Evolutionary conservation across 2,113 vertebrate genomes (phyloP), one percentile per base, ranked within the genome.

Genomic region (Vombatus ursinus): DNA sequence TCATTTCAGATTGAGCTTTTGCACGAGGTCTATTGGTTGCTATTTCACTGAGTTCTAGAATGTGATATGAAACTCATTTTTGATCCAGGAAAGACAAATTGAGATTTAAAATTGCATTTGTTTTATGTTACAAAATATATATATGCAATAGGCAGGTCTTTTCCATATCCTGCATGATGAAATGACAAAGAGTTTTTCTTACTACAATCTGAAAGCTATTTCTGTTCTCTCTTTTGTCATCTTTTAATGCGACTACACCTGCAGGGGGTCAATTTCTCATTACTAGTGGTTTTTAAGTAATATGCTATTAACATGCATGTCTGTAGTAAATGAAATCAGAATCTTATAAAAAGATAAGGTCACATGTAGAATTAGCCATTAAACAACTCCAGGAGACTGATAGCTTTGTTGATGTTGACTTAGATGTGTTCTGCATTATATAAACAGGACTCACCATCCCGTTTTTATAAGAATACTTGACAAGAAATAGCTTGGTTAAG

Each of bases 281-380:
- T 95, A 92, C 90, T 54, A 96, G 1, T 96, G 68, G 50, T 90
- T 96, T 98, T 97, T 96, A 93, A 96, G 89, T 96, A 97, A 94
- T 50, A 96, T 1, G 47, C 51, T 23, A 54, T 93, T 92, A 89
- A 94, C 0, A 0, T 95, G 1, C 2, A 9, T 93, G 47, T 92
- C 89, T 77, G 51, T 94, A 94, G 91, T 95, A 97, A 97, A 98
- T 98, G 95, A 96, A 94, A 95, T 91, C 50, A 94, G 93, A 91
- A 96, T 93, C 89, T 84, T 96, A 31, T 61, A 84, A 68, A 89
- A 92, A 90, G 94, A 90, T 92, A 94, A 97, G 89, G 94, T 97
- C 68, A 96, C 48, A 90, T 28, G 52, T 92, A 95, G 91, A 94
- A 92, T 77, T 47, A n/a, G 51, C 52, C 77, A 24, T 54, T 37